A percentile compares a stretch with the other conserved stretches of the same genome.
These are phyloP conservation scores for Eupithecia subfuscata DNA, from an alignment of 2,888 invertebrate genomes.

Conservation along the genomic window DNA sequence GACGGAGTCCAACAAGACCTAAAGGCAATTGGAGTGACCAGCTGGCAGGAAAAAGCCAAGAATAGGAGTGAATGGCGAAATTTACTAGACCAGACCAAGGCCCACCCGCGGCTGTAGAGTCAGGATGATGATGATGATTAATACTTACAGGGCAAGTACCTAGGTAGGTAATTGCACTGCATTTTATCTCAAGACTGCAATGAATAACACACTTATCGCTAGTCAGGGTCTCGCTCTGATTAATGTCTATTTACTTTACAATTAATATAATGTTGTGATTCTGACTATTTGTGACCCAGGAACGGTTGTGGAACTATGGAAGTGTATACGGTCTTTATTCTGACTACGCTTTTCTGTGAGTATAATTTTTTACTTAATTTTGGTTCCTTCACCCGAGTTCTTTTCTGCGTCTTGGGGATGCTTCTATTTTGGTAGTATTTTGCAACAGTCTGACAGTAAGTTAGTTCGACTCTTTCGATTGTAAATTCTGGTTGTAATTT, in stretches of 20 bases:
- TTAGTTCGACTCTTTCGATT: no score
- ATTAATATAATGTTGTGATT: not conserved
- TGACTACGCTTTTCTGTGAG: constrained; percentile 49
- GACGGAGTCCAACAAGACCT: no score
- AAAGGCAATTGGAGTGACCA: no score
- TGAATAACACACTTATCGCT: constrained; percentile 1
- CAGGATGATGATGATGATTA: no score
- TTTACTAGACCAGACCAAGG: no score
- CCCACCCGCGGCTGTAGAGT: no score
- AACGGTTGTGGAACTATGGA: constrained; percentile 40
- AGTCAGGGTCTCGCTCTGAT: constrained; percentile 10
- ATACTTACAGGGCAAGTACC: not conserved
- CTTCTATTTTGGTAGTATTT: no score
- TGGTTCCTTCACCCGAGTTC: not conserved
- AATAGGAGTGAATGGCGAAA: no score
- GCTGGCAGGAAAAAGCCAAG: no score
- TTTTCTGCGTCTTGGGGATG: no score
- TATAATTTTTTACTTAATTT: constrained; percentile 17
- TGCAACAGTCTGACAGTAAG: no score
- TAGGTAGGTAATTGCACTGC: not conserved
- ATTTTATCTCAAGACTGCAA: not conserved
- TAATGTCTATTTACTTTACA: constrained; percentile 1
- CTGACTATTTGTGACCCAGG: not conserved
- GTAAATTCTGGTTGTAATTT: no score
- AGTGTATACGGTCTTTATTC: constrained; percentile 38